Conservation (phyloP, 2,113 vertebrate genomes). For the Daphoenositta chrysoptera region DNA sequence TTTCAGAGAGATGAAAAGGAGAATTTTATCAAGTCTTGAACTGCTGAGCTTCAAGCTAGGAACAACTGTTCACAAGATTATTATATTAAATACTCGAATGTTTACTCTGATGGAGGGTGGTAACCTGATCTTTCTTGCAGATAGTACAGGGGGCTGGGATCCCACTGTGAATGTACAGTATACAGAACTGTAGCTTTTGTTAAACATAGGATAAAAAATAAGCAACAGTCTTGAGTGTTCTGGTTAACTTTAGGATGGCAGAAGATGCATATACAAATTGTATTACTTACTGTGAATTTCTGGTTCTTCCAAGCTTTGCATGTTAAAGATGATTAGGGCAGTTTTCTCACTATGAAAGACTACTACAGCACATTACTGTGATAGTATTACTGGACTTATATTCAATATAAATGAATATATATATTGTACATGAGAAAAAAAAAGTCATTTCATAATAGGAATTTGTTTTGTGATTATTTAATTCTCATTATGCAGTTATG, state of each 20-base stretch:
- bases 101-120: conserved; percentile 40
- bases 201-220: conserved; percentile 39
- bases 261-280: conserved; percentile 32
- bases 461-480: conserved; percentile 67
- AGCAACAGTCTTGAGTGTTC: conserved; percentile 3
- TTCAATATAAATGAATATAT: conserved; percentile 26
- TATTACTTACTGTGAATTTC: conserved; percentile 70
- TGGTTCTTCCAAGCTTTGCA: conserved; percentile 74
- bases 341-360: conserved; percentile 64
- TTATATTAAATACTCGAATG: conserved; percentile 36
- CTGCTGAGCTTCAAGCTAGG: conserved; percentile 59
- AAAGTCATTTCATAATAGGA: conserved; percentile 64
- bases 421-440: conserved; percentile 52
- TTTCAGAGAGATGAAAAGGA: background rate
- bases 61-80: conserved; percentile 58
- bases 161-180: conserved; percentile 57
- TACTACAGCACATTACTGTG: conserved; percentile 61
- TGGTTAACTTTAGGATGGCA: conserved; percentile 45
- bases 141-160: conserved; percentile 25
- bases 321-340: conserved; percentile 70
- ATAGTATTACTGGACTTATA: conserved; percentile 62
- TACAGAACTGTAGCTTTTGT: conserved; percentile 49
- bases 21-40: conserved; percentile 40
- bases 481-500: conserved; percentile 29
- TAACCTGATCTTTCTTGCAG: conserved; percentile 15